These are phyloP conservation scores for Astropecten irregularis DNA, from an alignment of 53 echinoderm and acorn worm species.

Conservation along the genomic window DNA sequence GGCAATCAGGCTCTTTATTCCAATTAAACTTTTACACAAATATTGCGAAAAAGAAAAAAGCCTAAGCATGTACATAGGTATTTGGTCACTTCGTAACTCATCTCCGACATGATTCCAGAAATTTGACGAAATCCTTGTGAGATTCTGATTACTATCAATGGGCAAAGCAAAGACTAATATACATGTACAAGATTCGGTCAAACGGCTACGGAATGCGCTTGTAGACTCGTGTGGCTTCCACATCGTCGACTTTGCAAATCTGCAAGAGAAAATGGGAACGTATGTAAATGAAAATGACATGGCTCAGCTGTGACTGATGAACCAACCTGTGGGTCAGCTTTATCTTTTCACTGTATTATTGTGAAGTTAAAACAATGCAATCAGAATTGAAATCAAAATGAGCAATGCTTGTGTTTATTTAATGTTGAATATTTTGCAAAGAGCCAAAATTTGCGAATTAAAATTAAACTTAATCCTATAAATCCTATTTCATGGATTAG, in stretches of 20 bases:
- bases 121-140: too few species aligned
- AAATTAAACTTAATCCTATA: too few species aligned
- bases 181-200: too few species aligned
- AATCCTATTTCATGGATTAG: too few species aligned
- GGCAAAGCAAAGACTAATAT: too few species aligned
- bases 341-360: background rate
- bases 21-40: too few species aligned
- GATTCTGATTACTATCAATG: too few species aligned
- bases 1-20: too few species aligned
- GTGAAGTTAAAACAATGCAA: background rate
- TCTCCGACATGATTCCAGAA: too few species aligned
- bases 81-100: too few species aligned
- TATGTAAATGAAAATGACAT: background rate
- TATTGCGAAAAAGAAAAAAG: too few species aligned
- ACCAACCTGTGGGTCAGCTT: background rate
- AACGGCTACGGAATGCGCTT: background rate
- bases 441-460: background rate
- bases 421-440: background rate
- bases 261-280: background rate
- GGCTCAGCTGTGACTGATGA: background rate
- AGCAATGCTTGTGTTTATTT: background rate
- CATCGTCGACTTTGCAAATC: constrained; percentile 40
- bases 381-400: background rate
- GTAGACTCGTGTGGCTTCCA: constrained; percentile 13
- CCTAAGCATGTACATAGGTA: too few species aligned